Evolutionary conservation across 2,113 vertebrate species (phyloP).

Genomic region (Antennarius striatus): DNA sequence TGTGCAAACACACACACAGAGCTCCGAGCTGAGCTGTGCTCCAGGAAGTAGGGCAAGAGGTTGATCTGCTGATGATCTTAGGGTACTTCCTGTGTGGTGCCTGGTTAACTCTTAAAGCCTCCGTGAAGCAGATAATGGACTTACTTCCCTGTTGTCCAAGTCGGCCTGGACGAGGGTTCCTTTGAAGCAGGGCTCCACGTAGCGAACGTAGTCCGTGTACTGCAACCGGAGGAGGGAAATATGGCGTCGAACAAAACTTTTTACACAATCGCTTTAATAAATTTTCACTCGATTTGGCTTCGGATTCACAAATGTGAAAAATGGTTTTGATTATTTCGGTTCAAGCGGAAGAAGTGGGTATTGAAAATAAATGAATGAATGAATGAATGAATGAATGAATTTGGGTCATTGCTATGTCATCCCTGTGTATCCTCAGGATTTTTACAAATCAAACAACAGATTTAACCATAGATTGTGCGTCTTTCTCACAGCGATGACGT

Average conservation of each 20-base stretch:
- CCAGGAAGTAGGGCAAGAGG: slow-evolving; percentile 40
- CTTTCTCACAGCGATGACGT: slow-evolving; percentile 89
- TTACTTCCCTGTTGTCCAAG: slow-evolving; percentile 95
- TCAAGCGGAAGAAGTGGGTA: no score
- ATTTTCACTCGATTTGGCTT: no score
- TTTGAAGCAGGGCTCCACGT: slow-evolving; percentile 94
- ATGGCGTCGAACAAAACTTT: no score
- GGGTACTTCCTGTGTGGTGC: neutral
- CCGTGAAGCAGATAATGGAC: slow-evolving; percentile 58
- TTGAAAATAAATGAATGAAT: no score
- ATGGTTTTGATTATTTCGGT: no score
- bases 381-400: no score
- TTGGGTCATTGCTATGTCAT: no score
- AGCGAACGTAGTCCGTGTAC: slow-evolving; percentile 96
- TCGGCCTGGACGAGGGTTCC: slow-evolving; percentile 95
- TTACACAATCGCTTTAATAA: no score
- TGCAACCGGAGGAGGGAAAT: slow-evolving; percentile 52
- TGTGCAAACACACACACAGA: neutral
- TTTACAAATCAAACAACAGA: neutral
- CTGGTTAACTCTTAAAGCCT: slow-evolving; percentile 31
- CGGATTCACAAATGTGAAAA: no score
- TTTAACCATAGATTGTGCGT: neutral
- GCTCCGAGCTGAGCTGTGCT: neutral
- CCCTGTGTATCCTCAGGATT: neutral
- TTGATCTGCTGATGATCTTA: slow-evolving; percentile 7